Evolutionary conservation across 1,140 invertebrate species (phyloP), one percentile per base, ranked within the genome.

Genomic region (Cherax destructor): DNA sequence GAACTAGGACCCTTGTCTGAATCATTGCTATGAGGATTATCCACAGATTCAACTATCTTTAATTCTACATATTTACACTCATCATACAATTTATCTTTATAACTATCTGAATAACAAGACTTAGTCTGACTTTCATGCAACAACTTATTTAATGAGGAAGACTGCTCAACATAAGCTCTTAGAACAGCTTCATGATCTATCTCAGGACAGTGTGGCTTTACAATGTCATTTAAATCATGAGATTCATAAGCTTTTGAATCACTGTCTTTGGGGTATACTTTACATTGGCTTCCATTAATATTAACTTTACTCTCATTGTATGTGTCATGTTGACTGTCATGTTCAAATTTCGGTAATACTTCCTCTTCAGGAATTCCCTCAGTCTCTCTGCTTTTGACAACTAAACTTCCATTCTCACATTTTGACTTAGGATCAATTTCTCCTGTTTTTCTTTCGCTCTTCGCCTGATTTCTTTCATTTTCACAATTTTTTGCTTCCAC

Each of bases 31-130:
- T 9, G 30, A 56, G 80, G n/a, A 10, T n/a, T 41, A 61, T 85
- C 83, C 16, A 80, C 21, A 13, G 89, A 21, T 41, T 91, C 89
- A 24, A 91, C 72, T 85, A 91, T 91, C n/a, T 78, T 91, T 18
- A 91, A 65, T 69, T 91, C 83, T 41, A 85, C 83, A 65, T 13
- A 24, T 79, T 69, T 79, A 21, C 24, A 79, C 18, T 69, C 78
- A 41, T 80, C 7, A 24, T 56, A 30, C n/a, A 52, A 79, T 77
- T 65, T 78, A 24, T 80, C 77, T 41, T 52, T 18, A 30, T 47
- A 50, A 9, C 41, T 79, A 30, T 87, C 24, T 56, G 65, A 52
- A n/a, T 83, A 18, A 78, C 52, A 16, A 18, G 76, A 7, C 13
- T 76, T 78, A 69, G 10, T 47, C 30, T 76, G 41, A 16, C n/a